Evolutionary conservation across 2,113 vertebrate genomes (phyloP), one percentile per base, ranked within the genome.

Genomic region (Elephantulus edwardii): DNA sequence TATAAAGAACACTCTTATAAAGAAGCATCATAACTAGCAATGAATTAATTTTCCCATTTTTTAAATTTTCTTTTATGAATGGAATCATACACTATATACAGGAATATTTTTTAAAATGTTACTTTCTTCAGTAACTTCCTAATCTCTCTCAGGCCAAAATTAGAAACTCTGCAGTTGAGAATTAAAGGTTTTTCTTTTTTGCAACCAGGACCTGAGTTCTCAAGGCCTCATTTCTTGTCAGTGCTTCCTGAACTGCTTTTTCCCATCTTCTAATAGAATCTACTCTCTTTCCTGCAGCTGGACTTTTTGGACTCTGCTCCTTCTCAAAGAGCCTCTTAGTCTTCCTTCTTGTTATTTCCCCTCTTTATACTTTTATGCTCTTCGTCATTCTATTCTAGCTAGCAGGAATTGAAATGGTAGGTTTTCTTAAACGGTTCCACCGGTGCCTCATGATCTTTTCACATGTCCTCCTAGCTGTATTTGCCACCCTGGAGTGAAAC

Each of bases 281-380:
- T 6, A 28, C 22, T n/a, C 3, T 56, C 14, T 30, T 9, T 1
- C 38, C 16, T 30, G 24, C n/a, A 40, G 11, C 38, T 71, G 8
- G 54, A 6, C n/a, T 35, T 48, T 79, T 71, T 20, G 56, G 24
- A 22, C 26, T 10, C 16, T 17, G 38, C 46, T 52, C 12, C 12
- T 10, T 52, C 35, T 76, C 77, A 14, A 4, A 22, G 14, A 42
- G 20, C 6, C 19, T 91, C 74, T 60, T 3, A 33, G 54, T 84
- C 22, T 26, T 48, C 16, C 35, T 62, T 26, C 26, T 17, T 30
- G 1, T 56, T 42, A 20, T 60, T 56, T 72, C 33, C 19, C 30
- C 10, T n/a, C 14, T 44, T 19, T 24, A 1, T 87, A 2, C 14
- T 28, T 1, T 35, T 16, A 0, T 74, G 33, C 30, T 68, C 0